Base-by-base conservation (phyloP, 2,797 vertebrate genomes). In the Typhlichthys subterraneus region DNA sequence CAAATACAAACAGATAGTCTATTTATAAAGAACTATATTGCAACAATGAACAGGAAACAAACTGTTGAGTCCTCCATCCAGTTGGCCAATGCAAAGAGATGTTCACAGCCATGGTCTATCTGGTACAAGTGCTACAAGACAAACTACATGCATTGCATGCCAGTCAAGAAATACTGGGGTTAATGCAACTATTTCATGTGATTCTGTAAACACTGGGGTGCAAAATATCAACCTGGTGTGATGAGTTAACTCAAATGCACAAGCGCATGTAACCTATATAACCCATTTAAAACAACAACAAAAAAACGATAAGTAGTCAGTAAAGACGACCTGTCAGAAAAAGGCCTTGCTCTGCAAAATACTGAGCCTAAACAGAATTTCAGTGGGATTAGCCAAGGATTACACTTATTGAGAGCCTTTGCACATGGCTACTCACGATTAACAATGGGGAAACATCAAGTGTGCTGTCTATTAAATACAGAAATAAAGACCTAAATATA, bases 141-240 rank as follows among this genome's bases (percentile, higher is more conserved):
- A 76, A 87, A 80, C 78, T 77, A 77, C 67, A 17, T 17, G 17
- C 17, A 17, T 67, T 70, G 75, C 77, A 85, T 77, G 79, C 69
- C 77, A 65, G 72, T 72, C 65, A 53, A 60, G 55, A 70, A 81
- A 62, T 79, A 61, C 58, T 69, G 65, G 82, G 63, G 65, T 71
- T 60, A 23, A 81, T 65, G 63, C 57, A 73, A 82, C 83, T 83
- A 89, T 87, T 70, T 76, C 70, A 85, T 64, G 72, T 77, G 66
- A 82, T 79, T 82, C 68, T 15, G 56, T 1, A 38, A 54, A 68
- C 53, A 56, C 63, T 61, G 63, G 79, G 70, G 76, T 66, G 72
- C n/a, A 10, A 45, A 75, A 73, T 75, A 60, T 67, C 71, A 72
- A 80, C 79, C 81, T 72, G 73, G 58, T 57, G 29, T 82, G 74